Percentiles rank a stretch among this genome's conserved stretches.
Conservation (phyloP, 2,113 vertebrate genomes). For the Athene noctua region DNA sequence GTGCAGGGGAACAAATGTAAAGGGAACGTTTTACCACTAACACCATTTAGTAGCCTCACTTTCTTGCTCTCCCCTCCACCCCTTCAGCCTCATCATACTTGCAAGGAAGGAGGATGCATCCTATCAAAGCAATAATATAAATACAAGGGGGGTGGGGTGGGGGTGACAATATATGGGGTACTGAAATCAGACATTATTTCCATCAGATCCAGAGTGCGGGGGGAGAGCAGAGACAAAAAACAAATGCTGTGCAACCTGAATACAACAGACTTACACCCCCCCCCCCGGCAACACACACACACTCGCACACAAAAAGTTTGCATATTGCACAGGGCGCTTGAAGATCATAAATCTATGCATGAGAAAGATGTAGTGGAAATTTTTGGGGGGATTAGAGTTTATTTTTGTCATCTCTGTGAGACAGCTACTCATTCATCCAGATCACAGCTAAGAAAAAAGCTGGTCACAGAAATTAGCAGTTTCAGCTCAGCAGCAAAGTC, state of each 20-base stretch:
- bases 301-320: conserved; percentile 83
- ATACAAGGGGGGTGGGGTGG: neutral
- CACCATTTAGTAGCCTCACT: conserved; percentile 58
- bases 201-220: neutral
- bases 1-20: conserved; percentile 64
- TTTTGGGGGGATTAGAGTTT: conserved; percentile 89
- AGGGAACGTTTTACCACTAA: conserved; percentile 55
- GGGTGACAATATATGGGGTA: conserved; percentile 11
- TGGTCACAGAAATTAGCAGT: conserved; percentile 99
- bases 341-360: conserved; percentile 89
- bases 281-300: conserved; percentile 53
- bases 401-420: conserved; percentile 99
- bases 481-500: conserved; percentile 99
- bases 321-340: conserved; percentile 85
- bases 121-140: conserved; percentile 46
- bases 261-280: conserved; percentile 35
- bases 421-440: conserved; percentile 99
- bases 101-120: conserved; percentile 51
- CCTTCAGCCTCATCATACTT: conserved; percentile 37
- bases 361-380: conserved; percentile 96
- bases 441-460: conserved; percentile 99
- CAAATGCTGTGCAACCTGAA: conserved; percentile 64
- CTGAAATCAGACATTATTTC: conserved; percentile 53
- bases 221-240: conserved; percentile 31
- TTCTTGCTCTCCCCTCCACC: conserved; percentile 30